Percentiles rank a stretch among this genome's conserved stretches.
phyloP scores from a whole-genome alignment of 2,113 vertebrate species.

The Tachuris rubrigastra region DNA sequence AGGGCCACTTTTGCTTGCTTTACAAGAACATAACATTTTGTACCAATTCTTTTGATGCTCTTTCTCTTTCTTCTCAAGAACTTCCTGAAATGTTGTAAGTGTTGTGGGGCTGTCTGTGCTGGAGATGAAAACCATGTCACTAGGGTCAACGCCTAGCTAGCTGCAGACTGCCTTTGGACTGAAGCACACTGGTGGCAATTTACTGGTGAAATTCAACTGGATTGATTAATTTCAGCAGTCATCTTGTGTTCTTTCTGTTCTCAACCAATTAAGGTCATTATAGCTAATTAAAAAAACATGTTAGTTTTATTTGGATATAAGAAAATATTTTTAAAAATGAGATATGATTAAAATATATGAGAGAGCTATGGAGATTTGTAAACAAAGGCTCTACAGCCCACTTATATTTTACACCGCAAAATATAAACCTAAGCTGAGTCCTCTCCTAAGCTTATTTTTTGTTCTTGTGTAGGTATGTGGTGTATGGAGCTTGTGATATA shows the following conservation, averaged over 20 bases:
- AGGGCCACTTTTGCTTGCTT: neutral
- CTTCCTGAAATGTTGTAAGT: neutral
- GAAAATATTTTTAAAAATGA: neutral
- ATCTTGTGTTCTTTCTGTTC: neutral
- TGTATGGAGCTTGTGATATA: neutral
- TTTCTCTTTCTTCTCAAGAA: neutral
- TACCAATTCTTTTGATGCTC: neutral
- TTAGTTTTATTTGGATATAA: slow-evolving; percentile 8
- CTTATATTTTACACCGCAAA: neutral
- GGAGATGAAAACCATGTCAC: neutral
- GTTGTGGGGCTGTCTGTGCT: neutral
- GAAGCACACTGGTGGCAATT: rapidly evolving
- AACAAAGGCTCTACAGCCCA: neutral
- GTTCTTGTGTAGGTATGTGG: neutral
- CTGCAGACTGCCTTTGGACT: neutral
- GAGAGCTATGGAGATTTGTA: neutral
- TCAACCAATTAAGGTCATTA: neutral
- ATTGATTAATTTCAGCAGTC: neutral
- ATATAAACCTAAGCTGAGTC: neutral
- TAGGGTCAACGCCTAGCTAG: neutral
- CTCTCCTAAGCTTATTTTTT: neutral
- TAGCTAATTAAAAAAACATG: slow-evolving; percentile 16
- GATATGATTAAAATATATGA: slow-evolving; percentile 24
- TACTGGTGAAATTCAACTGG: neutral
- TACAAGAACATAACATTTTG: neutral